A percentile compares a stretch with the other conserved stretches of the same genome.
phyloP scores from a whole-genome alignment of 2,797 vertebrate species.

The Eospalax fontanierii region DNA sequence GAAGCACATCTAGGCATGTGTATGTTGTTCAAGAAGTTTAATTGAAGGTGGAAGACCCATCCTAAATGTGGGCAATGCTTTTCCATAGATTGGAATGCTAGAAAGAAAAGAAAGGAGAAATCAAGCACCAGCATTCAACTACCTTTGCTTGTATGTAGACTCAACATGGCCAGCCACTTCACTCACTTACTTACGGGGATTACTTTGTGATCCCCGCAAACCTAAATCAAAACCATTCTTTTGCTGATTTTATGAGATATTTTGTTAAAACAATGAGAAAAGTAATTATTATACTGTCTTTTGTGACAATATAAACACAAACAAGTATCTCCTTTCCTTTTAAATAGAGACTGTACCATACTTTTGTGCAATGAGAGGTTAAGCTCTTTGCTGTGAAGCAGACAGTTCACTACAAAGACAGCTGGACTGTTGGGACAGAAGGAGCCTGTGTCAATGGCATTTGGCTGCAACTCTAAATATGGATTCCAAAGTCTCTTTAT shows the following conservation, averaged over 20 bases:
- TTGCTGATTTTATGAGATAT: background rate
- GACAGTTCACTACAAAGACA: background rate
- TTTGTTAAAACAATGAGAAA: background rate
- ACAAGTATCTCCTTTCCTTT: background rate
- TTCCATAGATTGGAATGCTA: too few species aligned
- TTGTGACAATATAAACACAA: background rate
- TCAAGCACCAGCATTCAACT: background rate
- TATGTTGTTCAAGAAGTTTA: background rate
- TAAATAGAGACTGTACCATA: background rate
- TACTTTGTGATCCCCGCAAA: too few species aligned
- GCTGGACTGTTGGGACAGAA: background rate
- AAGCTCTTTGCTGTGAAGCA: background rate
- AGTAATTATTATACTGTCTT: background rate
- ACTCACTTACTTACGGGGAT: background rate
- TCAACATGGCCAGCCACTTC: background rate
- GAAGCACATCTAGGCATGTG: background rate
- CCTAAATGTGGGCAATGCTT: background rate
- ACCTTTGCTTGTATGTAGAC: background rate
- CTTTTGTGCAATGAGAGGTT: background rate
- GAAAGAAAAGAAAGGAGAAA: background rate
- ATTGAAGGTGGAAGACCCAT: background rate
- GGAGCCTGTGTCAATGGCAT: background rate
- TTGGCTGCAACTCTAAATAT: background rate
- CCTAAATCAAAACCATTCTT: background rate
- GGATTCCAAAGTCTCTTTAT: background rate